These are phyloP conservation scores for Eristalis tenax DNA, from an alignment of 2,888 invertebrate genomes.

Conservation along the genomic window DNA sequence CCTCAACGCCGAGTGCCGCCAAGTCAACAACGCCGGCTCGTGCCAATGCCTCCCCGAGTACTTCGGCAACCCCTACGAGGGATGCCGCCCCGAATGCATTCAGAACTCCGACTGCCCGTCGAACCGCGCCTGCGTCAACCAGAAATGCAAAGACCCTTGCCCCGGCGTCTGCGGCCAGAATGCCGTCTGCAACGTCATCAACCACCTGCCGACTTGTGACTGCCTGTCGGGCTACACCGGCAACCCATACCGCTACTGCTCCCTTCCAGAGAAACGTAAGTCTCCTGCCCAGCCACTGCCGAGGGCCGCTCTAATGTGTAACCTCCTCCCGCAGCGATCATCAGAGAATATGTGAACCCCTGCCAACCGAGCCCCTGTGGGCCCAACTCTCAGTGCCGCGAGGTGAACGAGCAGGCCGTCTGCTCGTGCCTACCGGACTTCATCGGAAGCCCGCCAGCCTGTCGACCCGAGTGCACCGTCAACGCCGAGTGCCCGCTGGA, in stretches of 20 bases:
- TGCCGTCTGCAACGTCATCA: constrained; percentile 87
- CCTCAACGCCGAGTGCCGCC: constrained; percentile 86
- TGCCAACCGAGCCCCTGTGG: constrained; percentile 87
- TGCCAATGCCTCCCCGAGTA: constrained; percentile 87
- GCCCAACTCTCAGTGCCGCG: constrained; percentile 85
- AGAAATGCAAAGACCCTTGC: constrained; percentile 90
- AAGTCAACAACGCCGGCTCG: constrained; percentile 85
- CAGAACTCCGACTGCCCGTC: constrained; percentile 89
- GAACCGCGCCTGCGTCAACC: constrained; percentile 87
- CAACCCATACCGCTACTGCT: constrained; percentile 88
- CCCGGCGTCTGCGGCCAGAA: constrained; percentile 89
- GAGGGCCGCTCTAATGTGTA: neutral
- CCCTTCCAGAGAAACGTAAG: constrained; percentile 82
- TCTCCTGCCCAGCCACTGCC: constrained; percentile 77
- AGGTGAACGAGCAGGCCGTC: constrained; percentile 83
- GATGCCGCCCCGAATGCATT: constrained; percentile 90
- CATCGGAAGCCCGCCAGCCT: constrained; percentile 85
- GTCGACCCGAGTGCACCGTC: constrained; percentile 86
- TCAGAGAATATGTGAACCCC: constrained; percentile 82
- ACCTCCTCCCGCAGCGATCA: constrained; percentile 73
- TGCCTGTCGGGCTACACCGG: constrained; percentile 88
- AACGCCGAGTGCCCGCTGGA: constrained; percentile 85
- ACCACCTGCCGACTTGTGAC: constrained; percentile 87
- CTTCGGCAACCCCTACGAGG: constrained; percentile 86
- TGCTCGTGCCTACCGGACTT: constrained; percentile 85